Conservation (phyloP, 30 jellyfish, hydroid and myxozoan genomes). For the Hydra vulgaris region DNA sequence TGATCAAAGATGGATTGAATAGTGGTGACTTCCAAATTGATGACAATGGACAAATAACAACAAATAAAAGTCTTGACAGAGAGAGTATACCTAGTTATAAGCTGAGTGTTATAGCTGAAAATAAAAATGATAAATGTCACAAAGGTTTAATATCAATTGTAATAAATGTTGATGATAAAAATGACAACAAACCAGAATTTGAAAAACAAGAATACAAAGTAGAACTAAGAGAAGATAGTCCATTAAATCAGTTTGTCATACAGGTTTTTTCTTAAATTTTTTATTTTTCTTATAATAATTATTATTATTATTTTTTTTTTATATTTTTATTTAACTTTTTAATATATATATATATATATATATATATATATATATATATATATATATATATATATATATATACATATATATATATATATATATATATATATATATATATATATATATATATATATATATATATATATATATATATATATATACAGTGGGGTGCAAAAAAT, state of each 20-base stretch:
- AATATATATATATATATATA: too few species aligned
- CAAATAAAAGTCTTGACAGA: constrained; percentile 41
- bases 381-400: too few species aligned
- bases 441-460: too few species aligned
- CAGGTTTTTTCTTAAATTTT: constrained; percentile 43
- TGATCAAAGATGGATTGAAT: constrained; percentile 22
- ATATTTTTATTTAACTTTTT: too few species aligned
- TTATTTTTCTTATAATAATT: too few species aligned
- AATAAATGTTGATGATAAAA: constrained; percentile 49
- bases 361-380: too few species aligned
- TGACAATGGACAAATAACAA: constrained; percentile 51
- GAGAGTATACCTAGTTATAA: constrained; percentile 42
- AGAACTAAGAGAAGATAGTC: constrained; percentile 50
- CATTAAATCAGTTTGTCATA: constrained; percentile 46
- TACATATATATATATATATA: too few species aligned
- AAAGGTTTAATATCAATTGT: constrained; percentile 46
- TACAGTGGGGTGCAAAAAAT: too few species aligned
- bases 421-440: too few species aligned
- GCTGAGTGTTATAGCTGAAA: constrained; percentile 61
- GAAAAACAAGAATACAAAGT: constrained; percentile 54
- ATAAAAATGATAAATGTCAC: constrained; percentile 56
- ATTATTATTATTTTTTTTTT: too few species aligned
- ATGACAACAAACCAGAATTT: constrained; percentile 73
- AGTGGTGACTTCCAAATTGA: constrained; percentile 29
- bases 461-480: too few species aligned